phyloP scores from a whole-genome alignment of 1,140 invertebrate species.

The Drosophila malerkotliana region DNA sequence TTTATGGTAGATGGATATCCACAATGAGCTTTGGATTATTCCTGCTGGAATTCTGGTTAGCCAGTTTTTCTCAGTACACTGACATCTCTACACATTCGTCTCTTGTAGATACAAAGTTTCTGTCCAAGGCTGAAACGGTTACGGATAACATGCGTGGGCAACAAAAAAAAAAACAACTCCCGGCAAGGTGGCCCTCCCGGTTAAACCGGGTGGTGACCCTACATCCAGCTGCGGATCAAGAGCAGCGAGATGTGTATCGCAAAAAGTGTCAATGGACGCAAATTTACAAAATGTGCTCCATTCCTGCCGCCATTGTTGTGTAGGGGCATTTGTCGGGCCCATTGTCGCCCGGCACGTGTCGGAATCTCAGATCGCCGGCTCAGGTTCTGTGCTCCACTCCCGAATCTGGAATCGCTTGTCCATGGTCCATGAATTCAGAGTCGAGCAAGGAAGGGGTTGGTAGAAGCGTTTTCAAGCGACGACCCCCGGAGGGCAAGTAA shows the following conservation, averaged over 20 bases:
- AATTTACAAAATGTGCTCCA: slow-evolving; percentile 42
- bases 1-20: no score
- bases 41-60: no score
- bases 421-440: slow-evolving; percentile 12
- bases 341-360: slow-evolving; percentile 39
- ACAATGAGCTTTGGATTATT: no score
- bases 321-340: slow-evolving; percentile 24
- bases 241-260: slow-evolving; percentile 34
- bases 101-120: slow-evolving; percentile 52
- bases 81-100: slow-evolving; percentile 39
- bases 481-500: slow-evolving; percentile 39
- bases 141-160: slow-evolving; percentile 17
- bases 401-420: slow-evolving; percentile 10
- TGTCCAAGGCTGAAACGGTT: slow-evolving; percentile 49
- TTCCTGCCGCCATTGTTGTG: slow-evolving; percentile 22
- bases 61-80: slow-evolving; percentile 21
- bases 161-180: slow-evolving; percentile 1
- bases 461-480: slow-evolving; percentile 19
- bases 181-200: slow-evolving; percentile 29
- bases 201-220: slow-evolving; percentile 31
- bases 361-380: slow-evolving; percentile 36
- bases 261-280: slow-evolving; percentile 44
- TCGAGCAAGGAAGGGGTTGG: neutral
- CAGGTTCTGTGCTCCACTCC: slow-evolving; percentile 38
- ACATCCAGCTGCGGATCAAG: slow-evolving; percentile 3